A percentile compares a stretch with the other conserved stretches of the same genome.
These are phyloP conservation scores for Montipora foliosa DNA, from an alignment of 64 coral and sea anemone genomes.

Conservation along the genomic window DNA sequence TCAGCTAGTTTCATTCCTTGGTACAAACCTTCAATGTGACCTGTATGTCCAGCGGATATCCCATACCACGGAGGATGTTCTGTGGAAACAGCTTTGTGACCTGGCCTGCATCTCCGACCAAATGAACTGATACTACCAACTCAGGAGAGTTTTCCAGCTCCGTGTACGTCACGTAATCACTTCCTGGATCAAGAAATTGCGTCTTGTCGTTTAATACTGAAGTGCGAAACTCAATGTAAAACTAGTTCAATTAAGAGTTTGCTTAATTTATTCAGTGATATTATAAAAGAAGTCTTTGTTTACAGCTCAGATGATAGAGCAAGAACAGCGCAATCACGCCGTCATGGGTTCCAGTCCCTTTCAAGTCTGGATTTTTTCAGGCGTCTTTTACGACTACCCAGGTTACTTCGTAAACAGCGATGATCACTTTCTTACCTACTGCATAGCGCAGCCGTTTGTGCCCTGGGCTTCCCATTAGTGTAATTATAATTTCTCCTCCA, in stretches of 20 bases:
- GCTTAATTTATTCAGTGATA: too few species aligned
- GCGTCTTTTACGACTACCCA: too few species aligned
- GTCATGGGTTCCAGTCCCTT: too few species aligned
- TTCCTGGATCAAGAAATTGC: constrained; percentile 35
- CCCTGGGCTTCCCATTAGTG: constrained; percentile 67
- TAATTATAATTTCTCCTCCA: constrained; percentile 88
- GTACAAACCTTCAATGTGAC: constrained; percentile 83
- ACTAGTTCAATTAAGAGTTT: too few species aligned
- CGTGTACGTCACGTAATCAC: constrained; percentile 79
- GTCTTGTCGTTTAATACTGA: not conserved
- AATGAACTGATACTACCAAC: constrained; percentile 83
- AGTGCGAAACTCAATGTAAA: too few species aligned
- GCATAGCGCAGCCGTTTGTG: constrained; percentile 75
- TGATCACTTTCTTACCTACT: constrained; percentile 61
- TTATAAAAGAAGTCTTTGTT: too few species aligned
- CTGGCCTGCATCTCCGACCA: constrained; percentile 87
- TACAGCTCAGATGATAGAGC: too few species aligned
- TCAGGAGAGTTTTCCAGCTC: constrained; percentile 77
- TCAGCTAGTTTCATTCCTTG: too few species aligned
- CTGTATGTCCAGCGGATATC: constrained; percentile 87
- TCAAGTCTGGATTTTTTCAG: too few species aligned
- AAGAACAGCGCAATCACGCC: too few species aligned
- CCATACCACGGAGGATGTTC: constrained; percentile 90
- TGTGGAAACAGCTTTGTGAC: constrained; percentile 90
- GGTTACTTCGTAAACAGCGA: not conserved